Base-by-base conservation (phyloP, 92 coral and sea anemone genomes). In the Palythoa grandiflora region DNA sequence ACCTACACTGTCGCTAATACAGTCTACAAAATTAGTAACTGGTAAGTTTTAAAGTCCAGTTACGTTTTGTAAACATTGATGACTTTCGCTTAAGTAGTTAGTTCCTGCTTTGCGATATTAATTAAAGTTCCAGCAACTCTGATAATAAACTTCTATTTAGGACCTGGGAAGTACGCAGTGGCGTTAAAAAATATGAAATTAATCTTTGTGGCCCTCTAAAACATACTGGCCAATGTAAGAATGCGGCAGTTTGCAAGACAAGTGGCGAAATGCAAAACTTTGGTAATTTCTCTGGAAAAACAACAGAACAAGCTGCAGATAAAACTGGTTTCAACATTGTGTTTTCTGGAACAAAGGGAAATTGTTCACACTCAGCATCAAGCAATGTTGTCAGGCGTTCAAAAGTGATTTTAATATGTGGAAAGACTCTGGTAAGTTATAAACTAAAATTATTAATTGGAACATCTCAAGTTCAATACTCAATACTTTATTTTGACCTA, bases 331-430 rank as follows among this genome's bases (percentile, higher is more conserved):
- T 93, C 86, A 71, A 85, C 13, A 5, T 91, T 73, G 66, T 72
- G 52, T 95, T 81, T 71, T 9, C 12, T 1, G 84, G 84, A 48
- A 66, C 72, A n/a, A 93, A 90, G 75, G 94, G 89, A 52, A 2
- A 6, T 6, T 94, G 98, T 51, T 81, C 44, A 12, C 75, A 48
- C 17, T 63, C 36, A 13, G 75, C 6, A 35, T 70, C 89, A 37
- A 19, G 28, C 40, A 63, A 60, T 0, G 68, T 87, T 70, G 59
- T 20, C 16, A 88, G 93, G 85, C 28, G 39, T 8, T 91, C 98
- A n/a, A 78, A 71, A 61, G 66, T 95, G 47, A 84, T 93, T 40
- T 68, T 95, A 91, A 91, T 71, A 60, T 95, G 98, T 90, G 98
- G 98, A 65, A 93, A 93, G 57, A 54, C 59, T 71, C 76, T 95